Evolutionary conservation across 1,140 invertebrate species (phyloP).

Genomic region (Caenorhabditis inopinata): DNA sequence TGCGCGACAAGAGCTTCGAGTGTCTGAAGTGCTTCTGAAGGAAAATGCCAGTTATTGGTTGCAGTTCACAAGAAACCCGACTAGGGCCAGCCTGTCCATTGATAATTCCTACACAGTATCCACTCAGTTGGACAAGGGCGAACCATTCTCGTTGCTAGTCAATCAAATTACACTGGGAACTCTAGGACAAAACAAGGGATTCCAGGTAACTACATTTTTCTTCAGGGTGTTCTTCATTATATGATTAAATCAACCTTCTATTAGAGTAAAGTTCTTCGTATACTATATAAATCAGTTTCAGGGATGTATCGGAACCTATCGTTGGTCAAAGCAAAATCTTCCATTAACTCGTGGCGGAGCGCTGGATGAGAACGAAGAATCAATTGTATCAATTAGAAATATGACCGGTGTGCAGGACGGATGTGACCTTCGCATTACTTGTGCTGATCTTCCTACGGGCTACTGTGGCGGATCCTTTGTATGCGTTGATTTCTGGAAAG

Average conservation of each 20-base stretch:
- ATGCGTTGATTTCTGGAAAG: conserved; percentile 64
- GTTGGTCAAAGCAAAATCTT: conserved; percentile 49
- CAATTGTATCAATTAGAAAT: conserved; percentile 40
- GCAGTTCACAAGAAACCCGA: conserved; percentile 54
- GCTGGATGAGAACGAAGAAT: conserved; percentile 38
- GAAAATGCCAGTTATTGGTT: conserved; percentile 56
- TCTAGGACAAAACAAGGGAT: conserved; percentile 29
- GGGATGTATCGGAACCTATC: conserved; percentile 52
- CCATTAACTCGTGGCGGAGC: conserved; percentile 35
- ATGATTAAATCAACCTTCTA: too few relatives aligned
- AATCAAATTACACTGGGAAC: conserved; percentile 47
- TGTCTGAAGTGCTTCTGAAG: conserved; percentile 52
- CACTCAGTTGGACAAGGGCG: conserved; percentile 32
- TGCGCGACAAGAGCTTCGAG: conserved; percentile 34
- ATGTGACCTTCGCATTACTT: conserved; percentile 54
- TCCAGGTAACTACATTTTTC: not conserved
- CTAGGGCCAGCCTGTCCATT: conserved; percentile 44
- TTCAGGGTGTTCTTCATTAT: too few relatives aligned
- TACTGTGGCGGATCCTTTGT: conserved; percentile 57
- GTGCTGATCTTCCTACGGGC: conserved; percentile 46
- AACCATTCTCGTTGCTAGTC: conserved; percentile 36
- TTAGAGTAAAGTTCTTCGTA: too few relatives aligned
- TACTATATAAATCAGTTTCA: conserved; percentile 2
- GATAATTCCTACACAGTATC: conserved; percentile 47
- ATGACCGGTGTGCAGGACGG: conserved; percentile 43